These are phyloP conservation scores for Acanthaster planci DNA, from an alignment of 35 echinoderm and acorn worm species.

Conservation along the genomic window DNA sequence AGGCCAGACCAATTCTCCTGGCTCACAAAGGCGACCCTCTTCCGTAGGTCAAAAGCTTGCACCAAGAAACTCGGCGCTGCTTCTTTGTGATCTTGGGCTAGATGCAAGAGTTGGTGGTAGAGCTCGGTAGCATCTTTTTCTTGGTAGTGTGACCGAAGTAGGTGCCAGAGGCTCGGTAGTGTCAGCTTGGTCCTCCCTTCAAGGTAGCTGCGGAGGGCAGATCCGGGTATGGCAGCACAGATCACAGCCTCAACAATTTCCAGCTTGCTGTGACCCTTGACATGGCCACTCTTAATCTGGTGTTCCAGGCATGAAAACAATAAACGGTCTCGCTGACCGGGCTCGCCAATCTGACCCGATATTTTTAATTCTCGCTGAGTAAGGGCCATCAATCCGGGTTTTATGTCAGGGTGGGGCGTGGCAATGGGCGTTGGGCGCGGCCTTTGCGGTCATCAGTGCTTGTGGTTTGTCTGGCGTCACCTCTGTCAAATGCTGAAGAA, in stretches of 20 bases:
- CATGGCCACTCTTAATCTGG: constrained; percentile 40
- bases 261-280: constrained; percentile 1
- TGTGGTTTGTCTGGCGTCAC: too few relatives aligned
- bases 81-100: neutral
- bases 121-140: constrained; percentile 11
- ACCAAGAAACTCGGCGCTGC: neutral
- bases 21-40: neutral
- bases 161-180: neutral
- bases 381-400: too few relatives aligned
- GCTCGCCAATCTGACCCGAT: constrained; percentile 59
- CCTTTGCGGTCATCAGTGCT: too few relatives aligned
- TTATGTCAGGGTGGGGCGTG: too few relatives aligned
- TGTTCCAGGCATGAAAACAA: constrained; percentile 53
- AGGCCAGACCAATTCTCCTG: neutral
- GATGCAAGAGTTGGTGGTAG: neutral
- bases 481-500: too few relatives aligned
- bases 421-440: too few relatives aligned
- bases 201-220: constrained; percentile 46
- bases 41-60: neutral
- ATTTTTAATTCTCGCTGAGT: constrained; percentile 53
- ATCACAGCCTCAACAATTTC: constrained; percentile 67
- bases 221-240: constrained; percentile 18
- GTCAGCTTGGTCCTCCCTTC: constrained; percentile 33
- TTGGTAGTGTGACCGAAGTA: neutral
- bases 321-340: constrained; percentile 50